A percentile compares a stretch with the other conserved stretches of the same genome.
phyloP scores from a whole-genome alignment of 1,140 invertebrate species.

The Linepithema humile region DNA sequence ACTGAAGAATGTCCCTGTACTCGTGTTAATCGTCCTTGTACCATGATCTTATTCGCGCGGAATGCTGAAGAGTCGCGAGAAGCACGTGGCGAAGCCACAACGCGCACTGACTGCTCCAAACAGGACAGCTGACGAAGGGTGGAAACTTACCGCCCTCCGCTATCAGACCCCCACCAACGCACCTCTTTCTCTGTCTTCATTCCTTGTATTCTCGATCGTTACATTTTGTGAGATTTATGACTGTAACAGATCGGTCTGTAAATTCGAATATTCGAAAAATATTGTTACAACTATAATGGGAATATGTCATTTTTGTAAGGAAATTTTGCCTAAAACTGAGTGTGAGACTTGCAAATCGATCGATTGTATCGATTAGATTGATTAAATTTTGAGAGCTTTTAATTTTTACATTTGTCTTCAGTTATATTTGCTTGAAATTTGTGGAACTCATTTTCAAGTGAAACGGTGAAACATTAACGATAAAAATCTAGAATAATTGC shows the following conservation, averaged over 20 bases:
- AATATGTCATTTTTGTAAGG: neutral
- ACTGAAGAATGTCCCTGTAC: neutral
- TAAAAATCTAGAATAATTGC: too few relatives aligned
- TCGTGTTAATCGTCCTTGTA: too few relatives aligned
- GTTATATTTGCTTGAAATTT: too few relatives aligned
- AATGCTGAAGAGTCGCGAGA: constrained; percentile 67
- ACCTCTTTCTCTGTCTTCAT: constrained; percentile 45
- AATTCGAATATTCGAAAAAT: neutral
- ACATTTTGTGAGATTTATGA: neutral
- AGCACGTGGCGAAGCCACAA: constrained; percentile 81
- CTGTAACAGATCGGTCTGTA: neutral
- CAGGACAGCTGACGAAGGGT: constrained; percentile 80
- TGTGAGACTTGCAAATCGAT: neutral
- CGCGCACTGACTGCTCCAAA: constrained; percentile 78
- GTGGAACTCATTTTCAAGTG: too few relatives aligned
- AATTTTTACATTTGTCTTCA: too few relatives aligned
- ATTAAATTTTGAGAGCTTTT: neutral
- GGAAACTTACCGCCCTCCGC: constrained; percentile 56
- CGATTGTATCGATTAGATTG: neutral
- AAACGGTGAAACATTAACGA: too few relatives aligned
- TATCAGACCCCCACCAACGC: constrained; percentile 69
- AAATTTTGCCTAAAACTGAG: neutral
- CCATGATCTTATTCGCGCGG: neutral
- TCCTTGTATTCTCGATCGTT: neutral
- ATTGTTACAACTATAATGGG: neutral